Evolutionary conservation across 1,140 invertebrate species (phyloP), one percentile per base, ranked within the genome.

Genomic region (Gonatopus flavifemur): DNA sequence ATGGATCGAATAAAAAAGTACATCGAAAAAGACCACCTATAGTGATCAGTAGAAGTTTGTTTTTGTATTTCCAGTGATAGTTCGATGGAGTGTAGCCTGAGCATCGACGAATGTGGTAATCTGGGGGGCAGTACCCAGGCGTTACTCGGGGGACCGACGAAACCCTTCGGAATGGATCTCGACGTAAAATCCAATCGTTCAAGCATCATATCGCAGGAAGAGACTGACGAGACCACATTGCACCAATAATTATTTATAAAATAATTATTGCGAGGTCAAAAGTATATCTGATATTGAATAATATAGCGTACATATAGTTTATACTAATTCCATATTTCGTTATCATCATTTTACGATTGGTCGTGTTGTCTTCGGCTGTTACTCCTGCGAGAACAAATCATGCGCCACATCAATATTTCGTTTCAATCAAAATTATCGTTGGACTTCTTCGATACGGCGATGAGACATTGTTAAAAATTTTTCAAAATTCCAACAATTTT

Each of bases 161-260:
- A 70, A 49, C 80, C 81, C 9, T 83, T 82, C 55, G 75, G 72
- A 12, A 82, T 80, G 73, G 81, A 84, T 56, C 66, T 82, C 31
- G 80, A 81, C 49, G 68, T 82, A 9, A 71, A 72, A 37, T 82
- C 81, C 49, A 82, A 83, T 52, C 66, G 80, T 35, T 83, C 81
- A 57, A 83, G 81, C 46, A 70, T 79, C 43, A 69, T 81, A 46
- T 81, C 79, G 20, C 81, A 81, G 64, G 81, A 76, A 32, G 74
- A 78, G 28, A 67, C 62, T 52, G 72, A 78, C 45, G 74, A 76
- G 30, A 52, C 28, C 31, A 35, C 49, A 50, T 45, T 39, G 52
- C 57, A 66, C 38, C 58, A 58, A 55, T 59, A 62, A 55, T 52
- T 37, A 41, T 39, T 20, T 22, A n/a, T n/a, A n/a, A n/a, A n/a